phyloP scores from a whole-genome alignment of 2,888 invertebrate genomes.

The Drosophila limbata region DNA sequence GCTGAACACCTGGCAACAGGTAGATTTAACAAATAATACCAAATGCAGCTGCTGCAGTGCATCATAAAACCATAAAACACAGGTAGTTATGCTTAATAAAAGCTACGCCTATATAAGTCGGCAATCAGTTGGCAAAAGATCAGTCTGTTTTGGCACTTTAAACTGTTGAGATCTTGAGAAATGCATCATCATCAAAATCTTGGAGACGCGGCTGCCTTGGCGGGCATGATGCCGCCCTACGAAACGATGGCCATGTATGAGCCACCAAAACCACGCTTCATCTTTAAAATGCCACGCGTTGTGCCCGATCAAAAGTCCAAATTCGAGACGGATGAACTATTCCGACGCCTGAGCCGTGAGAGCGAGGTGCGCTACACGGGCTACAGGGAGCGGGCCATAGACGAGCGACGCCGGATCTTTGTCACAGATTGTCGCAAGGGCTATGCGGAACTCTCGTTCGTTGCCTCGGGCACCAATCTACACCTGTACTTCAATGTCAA shows the following conservation, averaged over 20 bases:
- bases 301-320: constrained; percentile 98
- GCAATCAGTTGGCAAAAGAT: background rate
- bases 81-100: constrained; percentile 18
- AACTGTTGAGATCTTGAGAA: constrained; percentile 16
- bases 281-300: constrained; percentile 98
- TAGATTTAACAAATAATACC: constrained; percentile 6
- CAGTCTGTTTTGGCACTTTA: constrained; percentile 32
- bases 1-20: constrained; percentile 40
- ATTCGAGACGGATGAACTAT: constrained; percentile 98
- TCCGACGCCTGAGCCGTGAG: constrained; percentile 95
- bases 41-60: constrained; percentile 12
- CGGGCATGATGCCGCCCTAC: constrained; percentile 87
- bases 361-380: constrained; percentile 98
- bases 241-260: constrained; percentile 96
- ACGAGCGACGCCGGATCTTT: constrained; percentile 95
- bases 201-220: constrained; percentile 85
- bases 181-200: constrained; percentile 72
- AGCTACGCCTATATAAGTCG: constrained; percentile 27
- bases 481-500: constrained; percentile 92
- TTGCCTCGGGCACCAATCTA: constrained; percentile 96
- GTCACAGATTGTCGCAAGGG: constrained; percentile 97
- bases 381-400: constrained; percentile 94
- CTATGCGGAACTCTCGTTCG: constrained; percentile 96
- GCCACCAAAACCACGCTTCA: constrained; percentile 94
- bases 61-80: constrained; percentile 41